phyloP scores from a whole-genome alignment of 2,888 invertebrate genomes.

The Copidosoma aretas region DNA sequence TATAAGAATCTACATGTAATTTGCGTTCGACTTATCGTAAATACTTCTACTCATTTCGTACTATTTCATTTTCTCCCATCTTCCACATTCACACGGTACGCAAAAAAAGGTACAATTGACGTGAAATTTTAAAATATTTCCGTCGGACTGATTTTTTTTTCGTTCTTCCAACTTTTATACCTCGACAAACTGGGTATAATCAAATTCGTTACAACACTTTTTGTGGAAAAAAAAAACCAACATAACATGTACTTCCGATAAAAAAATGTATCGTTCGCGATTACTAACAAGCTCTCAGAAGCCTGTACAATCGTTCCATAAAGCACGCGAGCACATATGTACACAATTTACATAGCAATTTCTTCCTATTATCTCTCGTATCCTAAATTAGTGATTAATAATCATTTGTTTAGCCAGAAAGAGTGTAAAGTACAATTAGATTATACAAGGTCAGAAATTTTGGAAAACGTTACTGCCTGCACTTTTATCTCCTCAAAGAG shows the following conservation, averaged over 20 bases:
- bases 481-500: constrained; percentile 25
- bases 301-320: constrained; percentile 19
- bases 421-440: constrained; percentile 7
- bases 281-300: constrained; percentile 16
- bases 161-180: constrained; percentile 9
- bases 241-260: constrained; percentile 13
- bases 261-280: constrained; percentile 20
- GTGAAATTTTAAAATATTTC: constrained; percentile 20
- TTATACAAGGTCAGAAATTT: constrained; percentile 22
- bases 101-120: constrained; percentile 14
- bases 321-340: constrained; percentile 40
- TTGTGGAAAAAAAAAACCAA: background rate
- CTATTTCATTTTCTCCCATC: constrained; percentile 21
- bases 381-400: constrained; percentile 29
- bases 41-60: constrained; percentile 25
- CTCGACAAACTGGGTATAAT: constrained; percentile 11
- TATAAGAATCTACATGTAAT: constrained; percentile 34
- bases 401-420: constrained; percentile 15
- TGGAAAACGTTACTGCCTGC: constrained; percentile 13
- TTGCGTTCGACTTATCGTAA: constrained; percentile 32
- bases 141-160: constrained; percentile 9
- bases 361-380: constrained; percentile 19
- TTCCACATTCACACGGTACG: constrained; percentile 26
- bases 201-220: background rate
- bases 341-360: constrained; percentile 46